Evolutionary conservation across 2,113 vertebrate genomes (phyloP), one percentile per base, ranked within the genome.

Genomic region (Phodopus roborovskii): DNA sequence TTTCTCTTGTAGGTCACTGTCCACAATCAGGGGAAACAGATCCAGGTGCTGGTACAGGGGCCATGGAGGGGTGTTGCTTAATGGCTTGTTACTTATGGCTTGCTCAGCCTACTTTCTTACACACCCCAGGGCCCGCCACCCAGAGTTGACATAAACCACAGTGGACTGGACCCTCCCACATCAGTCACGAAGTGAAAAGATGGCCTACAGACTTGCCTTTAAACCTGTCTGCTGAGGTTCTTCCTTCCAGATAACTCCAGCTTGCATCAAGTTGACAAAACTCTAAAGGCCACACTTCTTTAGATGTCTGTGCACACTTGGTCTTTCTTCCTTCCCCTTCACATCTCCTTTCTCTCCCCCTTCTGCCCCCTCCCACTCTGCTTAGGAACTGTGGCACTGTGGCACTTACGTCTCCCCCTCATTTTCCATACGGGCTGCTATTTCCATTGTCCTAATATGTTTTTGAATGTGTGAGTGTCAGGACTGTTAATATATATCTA

Each of bases 331-430:
- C 60, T 36, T 26, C 13, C 10, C 53, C 24, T 6, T 83, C 4
- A 22, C 3, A 0, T 66, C 20, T 15, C 2, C 4, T 26, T 15
- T 20, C 28, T 22, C 10, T 26, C 12, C 13, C 1, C 17, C 2
- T 3, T 7, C 8, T 11, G 22, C 5, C 8, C 12, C 36, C 3
- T 75, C 10, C 1, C 24, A 4, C 2, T 48, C 3, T 58, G 42
- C 42, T 36, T 60, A 62, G 60, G 15, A 12, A 42, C 4, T 66
- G 75, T 42, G 58, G 30, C n/a, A 42, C 4, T 66, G 75, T 42
- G 58, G 30, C n/a, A 60, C 36, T 62, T 30, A 24, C 56, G 48
- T 5, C 71, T 39, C 53, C 9, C 91, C 24, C 39, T 33, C 19
- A 45, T 78, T 89, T 91, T 86, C 20, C 66, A 13, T 82, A 39